Evolutionary conservation across 2,888 invertebrate species (phyloP), one percentile per base, ranked within the genome.

Genomic region (Agonopterix arenella): DNA sequence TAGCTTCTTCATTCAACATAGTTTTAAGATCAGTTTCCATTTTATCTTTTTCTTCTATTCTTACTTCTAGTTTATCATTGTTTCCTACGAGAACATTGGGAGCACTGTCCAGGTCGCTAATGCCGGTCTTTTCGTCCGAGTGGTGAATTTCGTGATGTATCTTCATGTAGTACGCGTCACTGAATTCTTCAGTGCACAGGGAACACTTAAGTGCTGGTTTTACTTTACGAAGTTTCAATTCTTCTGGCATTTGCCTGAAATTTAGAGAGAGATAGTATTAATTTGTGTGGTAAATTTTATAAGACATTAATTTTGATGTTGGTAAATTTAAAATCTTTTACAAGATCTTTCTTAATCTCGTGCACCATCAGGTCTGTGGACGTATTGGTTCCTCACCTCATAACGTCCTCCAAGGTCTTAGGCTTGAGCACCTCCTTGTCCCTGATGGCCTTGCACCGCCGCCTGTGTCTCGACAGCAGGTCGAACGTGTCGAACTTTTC

Each of bases 401-500:
- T 67, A 4, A 73, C 83, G 58, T 85, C 84, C 7, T 80, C 74
- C 45, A 84, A 56, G 0, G 76, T 81, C 52, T 74, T 81, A 5
- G 68, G 70, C 45, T 68, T 70, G 10, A 59, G 58, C 8, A 62
- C 53, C 1, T 67, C 56, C 13, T 61, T 66, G 8, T 54, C 62
- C 4, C 58, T 50, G 13, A 66, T 55, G 0, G 67, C 66, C 51
- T 68, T 73, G 53, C 85, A 86, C 1, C 52, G 53, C 11, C 58
- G 61, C 36, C 76, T 61, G 64, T 89, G 88, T 16, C 57, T 63
- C 0, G 68, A 64, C 2, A 89, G 68, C 16, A 62, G 60, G 1
- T 59, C 59, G 58, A 84, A 84, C 0, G 78, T 62, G 43, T 77
- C 75, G 48, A 80, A 84, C 54, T 74, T 79, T 37, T 65, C 59